Evolutionary conservation across 2,797 vertebrate genomes (phyloP).

Genomic region (Dendrocincla fuliginosa): DNA sequence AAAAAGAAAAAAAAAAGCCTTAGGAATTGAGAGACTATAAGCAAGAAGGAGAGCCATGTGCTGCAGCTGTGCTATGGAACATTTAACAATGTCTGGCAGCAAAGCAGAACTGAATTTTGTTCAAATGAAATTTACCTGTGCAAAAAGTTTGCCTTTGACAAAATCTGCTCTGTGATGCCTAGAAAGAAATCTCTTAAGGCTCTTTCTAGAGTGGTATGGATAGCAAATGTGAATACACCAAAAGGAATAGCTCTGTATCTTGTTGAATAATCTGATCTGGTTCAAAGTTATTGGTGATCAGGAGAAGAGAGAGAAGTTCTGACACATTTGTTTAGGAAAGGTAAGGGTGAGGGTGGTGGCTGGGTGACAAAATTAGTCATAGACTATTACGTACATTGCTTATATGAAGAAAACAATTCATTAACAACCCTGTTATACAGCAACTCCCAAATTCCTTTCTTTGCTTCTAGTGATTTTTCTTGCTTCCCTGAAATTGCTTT

Average conservation of each 20-base stretch:
- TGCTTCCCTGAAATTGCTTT: background rate
- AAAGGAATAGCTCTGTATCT: background rate
- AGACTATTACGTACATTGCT: accelerated
- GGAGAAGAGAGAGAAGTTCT: background rate
- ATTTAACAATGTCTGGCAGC: background rate
- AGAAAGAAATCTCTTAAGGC: background rate
- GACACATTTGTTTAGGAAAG: background rate
- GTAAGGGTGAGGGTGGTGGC: background rate
- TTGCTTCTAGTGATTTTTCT: background rate
- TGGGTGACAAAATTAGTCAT: background rate
- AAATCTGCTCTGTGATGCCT: background rate
- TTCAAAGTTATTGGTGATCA: background rate
- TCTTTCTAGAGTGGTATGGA: background rate
- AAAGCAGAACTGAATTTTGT: background rate
- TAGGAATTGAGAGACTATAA: background rate
- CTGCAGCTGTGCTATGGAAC: background rate
- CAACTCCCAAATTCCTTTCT: background rate
- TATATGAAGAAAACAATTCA: background rate
- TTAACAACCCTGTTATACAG: background rate
- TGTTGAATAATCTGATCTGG: background rate
- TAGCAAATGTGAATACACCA: background rate
- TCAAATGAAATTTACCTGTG: background rate
- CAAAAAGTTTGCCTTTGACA: background rate
- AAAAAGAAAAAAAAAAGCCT: background rate
- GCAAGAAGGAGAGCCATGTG: background rate